phyloP scores from a whole-genome alignment of 2,113 vertebrate species.

The Pleuronectes platessa region DNA sequence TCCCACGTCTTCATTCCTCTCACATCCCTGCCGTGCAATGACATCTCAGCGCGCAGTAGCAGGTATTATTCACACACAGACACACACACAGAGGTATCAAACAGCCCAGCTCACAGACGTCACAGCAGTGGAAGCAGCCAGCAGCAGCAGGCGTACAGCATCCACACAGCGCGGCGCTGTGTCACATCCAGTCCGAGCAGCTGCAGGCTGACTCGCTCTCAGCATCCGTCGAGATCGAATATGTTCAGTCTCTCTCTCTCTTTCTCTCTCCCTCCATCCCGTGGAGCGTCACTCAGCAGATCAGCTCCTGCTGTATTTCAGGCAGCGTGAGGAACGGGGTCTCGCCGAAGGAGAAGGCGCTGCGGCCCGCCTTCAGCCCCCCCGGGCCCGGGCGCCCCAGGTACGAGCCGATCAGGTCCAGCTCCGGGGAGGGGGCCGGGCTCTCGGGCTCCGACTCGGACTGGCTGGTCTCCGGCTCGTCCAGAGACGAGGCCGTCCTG shows the following conservation, averaged over 20 bases:
- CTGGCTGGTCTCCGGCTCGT: conserved; percentile 79
- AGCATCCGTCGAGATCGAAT: conserved; percentile 14
- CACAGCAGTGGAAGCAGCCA: conserved; percentile 66
- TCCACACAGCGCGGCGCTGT: conserved; percentile 34
- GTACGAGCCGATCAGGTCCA: conserved; percentile 76
- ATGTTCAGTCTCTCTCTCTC: neutral
- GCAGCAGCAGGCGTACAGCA: conserved; percentile 37
- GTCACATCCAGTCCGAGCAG: conserved; percentile 30
- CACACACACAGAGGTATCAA: conserved; percentile 37
- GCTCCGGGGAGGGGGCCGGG: conserved; percentile 75
- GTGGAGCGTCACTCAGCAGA: conserved; percentile 75
- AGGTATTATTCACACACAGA: conserved; percentile 13
- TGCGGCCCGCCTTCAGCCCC: conserved; percentile 78
- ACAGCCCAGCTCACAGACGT: conserved; percentile 48
- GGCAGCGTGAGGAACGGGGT: conserved; percentile 71
- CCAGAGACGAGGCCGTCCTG: conserved; percentile 54
- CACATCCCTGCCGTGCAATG: conserved; percentile 32
- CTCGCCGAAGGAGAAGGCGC: conserved; percentile 80
- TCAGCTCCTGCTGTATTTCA: conserved; percentile 83
- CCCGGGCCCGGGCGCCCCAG: conserved; percentile 74
- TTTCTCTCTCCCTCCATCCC: neutral
- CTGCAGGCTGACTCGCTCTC: conserved; percentile 43
- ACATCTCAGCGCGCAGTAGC: conserved; percentile 38
- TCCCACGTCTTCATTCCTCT: conserved; percentile 20
- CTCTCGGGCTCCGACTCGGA: conserved; percentile 83